Percentiles rank a stretch among this genome's conserved stretches.
These are phyloP conservation scores for Pleuronectes platessa DNA, from an alignment of 2,113 vertebrate genomes.

Conservation along the genomic window DNA sequence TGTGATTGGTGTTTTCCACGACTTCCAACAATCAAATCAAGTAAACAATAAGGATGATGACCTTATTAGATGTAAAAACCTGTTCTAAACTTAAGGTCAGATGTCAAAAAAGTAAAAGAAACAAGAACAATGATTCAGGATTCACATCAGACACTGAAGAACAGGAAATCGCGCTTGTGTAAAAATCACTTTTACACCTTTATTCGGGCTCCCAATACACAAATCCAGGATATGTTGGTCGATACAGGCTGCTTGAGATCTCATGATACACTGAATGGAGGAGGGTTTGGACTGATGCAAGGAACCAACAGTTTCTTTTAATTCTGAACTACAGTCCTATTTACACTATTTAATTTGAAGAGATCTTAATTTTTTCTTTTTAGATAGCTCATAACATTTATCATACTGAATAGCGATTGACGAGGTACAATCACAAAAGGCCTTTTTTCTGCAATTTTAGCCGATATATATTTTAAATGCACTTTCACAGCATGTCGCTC, in stretches of 20 bases:
- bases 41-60: too few species aligned
- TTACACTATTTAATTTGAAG: constrained; percentile 66
- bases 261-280: constrained; percentile 67
- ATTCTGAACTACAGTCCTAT: constrained; percentile 69
- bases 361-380: constrained; percentile 57
- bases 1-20: too few species aligned
- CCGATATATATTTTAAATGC: constrained; percentile 59
- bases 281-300: constrained; percentile 58
- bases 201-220: constrained; percentile 79
- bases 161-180: constrained; percentile 9
- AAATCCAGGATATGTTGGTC: constrained; percentile 69
- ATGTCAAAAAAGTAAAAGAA: not conserved
- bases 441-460: constrained; percentile 56
- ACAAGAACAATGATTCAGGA: not conserved
- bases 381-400: constrained; percentile 68
- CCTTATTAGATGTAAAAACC: too few species aligned
- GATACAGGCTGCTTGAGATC: constrained; percentile 73
- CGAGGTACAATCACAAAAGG: constrained; percentile 70
- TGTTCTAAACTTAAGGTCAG: too few species aligned
- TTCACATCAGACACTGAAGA: not conserved
- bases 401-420: constrained; percentile 70
- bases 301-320: constrained; percentile 14
- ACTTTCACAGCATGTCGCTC: constrained; percentile 71
- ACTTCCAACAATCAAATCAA: too few species aligned
- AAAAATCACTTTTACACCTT: constrained; percentile 69